Base-by-base conservation (phyloP, 2,113 vertebrate species). In the Vulpes lagopus region DNA sequence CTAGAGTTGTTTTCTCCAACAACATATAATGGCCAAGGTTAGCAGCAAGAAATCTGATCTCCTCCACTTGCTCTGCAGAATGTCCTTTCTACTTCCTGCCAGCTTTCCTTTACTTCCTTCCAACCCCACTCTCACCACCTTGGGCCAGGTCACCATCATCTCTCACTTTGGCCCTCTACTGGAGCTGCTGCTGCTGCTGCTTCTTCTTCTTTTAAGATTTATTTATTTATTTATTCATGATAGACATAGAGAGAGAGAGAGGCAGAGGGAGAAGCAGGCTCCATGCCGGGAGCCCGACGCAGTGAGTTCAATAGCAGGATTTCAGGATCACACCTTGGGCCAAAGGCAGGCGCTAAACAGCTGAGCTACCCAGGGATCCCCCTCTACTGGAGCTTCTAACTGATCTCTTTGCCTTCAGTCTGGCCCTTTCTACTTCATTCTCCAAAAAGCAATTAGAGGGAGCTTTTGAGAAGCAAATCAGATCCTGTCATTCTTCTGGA, bases 371-470 rank as follows among this genome's bases (percentile, higher is more conserved):
- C 43, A 43, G 43, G 43, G 43, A 43, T 43, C 43, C 43, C 43
- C 10, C 55, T 55, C 35, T 86, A 15, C 65, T 32, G 4, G 23
- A 25, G 30, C 43, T 85, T 79, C 22, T 51, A 85, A 86, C 19
- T 49, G 38, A 51, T 59, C 59, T 85, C 74, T 64, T 92, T 16
- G 14, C 27, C 49, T 76, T 49, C 3, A 27, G 32, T 64, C 30
- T 73, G 59, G 64, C 22, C 32, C 22, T 27, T 92, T 85, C 22
- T 1, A 89, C 51, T 35, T 38, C 43, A 25, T 88, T 92, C 73
- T 86, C 79, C 53, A 86, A 71, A 84, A 93, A n/a, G 30, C n/a
- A 81, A 38, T 86, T 86, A 82, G 78, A 57, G 35, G n/a, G 62
- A 79, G 57, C 35, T 81, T 91, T 87, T 79, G 91, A 84, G 82